Conservation (phyloP, 2,797 vertebrate genomes). For the Artibeus jamaicensis region DNA sequence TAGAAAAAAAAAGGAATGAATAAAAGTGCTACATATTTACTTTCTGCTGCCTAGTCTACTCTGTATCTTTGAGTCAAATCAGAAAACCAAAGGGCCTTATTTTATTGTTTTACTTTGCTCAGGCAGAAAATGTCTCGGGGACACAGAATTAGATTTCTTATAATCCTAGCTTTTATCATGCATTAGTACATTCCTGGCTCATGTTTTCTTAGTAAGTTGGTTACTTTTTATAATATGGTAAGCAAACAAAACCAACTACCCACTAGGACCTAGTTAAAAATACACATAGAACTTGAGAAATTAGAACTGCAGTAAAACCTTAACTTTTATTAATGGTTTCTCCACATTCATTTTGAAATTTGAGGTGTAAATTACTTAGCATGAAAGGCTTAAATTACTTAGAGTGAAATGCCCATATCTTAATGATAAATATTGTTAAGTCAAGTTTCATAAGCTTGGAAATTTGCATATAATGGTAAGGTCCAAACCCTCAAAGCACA, state of each 20-base stretch:
- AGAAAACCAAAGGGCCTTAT: neutral
- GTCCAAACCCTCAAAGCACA: neutral
- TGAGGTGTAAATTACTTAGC: neutral
- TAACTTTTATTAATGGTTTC: neutral
- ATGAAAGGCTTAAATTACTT: neutral
- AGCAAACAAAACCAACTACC: neutral
- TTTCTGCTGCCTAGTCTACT: neutral
- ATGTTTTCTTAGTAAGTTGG: neutral
- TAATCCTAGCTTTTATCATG: neutral
- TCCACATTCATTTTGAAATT: neutral
- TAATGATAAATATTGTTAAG: neutral
- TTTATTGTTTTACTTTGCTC: neutral
- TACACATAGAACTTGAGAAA: neutral
- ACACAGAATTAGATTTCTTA: neutral
- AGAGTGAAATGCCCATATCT: neutral
- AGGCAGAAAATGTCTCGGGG: neutral
- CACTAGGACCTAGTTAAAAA: neutral
- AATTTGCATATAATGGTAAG: neutral
- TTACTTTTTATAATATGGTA: neutral
- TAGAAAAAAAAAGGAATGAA: neutral
- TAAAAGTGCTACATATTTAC: neutral
- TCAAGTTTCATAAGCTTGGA: neutral
- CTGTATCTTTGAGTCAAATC: neutral
- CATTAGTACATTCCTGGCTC: neutral
- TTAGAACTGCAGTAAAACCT: neutral